A percentile compares a stretch with the other conserved stretches of the same genome.
phyloP scores from a whole-genome alignment of 1,140 invertebrate species.

The Lepidostoma basale region DNA sequence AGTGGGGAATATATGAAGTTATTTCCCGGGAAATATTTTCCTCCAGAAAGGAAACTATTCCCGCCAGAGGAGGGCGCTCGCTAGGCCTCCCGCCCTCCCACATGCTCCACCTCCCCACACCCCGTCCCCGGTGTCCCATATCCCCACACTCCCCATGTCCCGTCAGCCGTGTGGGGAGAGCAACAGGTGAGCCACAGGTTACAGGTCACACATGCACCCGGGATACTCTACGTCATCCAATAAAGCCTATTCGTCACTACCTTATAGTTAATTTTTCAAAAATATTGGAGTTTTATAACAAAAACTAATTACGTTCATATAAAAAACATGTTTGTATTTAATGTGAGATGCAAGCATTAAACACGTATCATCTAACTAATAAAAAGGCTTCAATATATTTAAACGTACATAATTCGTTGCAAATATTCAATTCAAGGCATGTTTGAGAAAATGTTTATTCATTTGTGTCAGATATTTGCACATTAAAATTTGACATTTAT shows the following conservation, averaged over 20 bases:
- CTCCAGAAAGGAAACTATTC: conserved; percentile 20
- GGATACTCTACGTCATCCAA: no score
- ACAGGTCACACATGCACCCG: background rate
- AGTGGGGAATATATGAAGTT: conserved; percentile 30
- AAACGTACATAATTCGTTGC: no score
- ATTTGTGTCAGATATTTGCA: no score
- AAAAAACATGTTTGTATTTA: background rate
- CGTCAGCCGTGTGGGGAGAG: conserved; percentile 15
- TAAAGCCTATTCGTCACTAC: no score
- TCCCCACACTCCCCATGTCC: conserved; percentile 1
- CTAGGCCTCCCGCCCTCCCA: background rate
- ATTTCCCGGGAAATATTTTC: conserved; percentile 42
- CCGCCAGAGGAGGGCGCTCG: background rate
- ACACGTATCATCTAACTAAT: background rate
- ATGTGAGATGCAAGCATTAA: background rate
- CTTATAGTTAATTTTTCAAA: background rate
- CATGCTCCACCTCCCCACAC: background rate
- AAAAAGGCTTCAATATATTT: background rate
- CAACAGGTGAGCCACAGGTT: conserved; percentile 27
- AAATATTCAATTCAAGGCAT: no score
- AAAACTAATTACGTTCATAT: background rate
- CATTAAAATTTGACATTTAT: no score
- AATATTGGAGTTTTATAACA: background rate
- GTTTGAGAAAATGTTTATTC: no score
- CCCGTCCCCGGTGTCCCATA: background rate